Percentiles rank a stretch among this genome's conserved stretches.
Evolutionary conservation across 2,888 invertebrate genomes (phyloP).

Genomic region (Drosophila pseudotakahashii): DNA sequence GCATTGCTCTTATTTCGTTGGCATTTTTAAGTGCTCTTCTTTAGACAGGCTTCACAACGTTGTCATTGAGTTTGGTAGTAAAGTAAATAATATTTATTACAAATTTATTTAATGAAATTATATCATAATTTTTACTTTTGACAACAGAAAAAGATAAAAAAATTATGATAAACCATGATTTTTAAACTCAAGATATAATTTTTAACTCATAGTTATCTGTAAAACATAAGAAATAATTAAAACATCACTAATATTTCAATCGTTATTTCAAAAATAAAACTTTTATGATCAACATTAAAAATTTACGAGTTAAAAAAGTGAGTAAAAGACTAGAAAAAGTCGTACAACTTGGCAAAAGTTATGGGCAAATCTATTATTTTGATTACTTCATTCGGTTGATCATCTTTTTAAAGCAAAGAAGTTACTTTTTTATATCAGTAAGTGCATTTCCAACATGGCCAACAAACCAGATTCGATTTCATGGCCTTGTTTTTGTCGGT

Average conservation of each 20-base stretch:
- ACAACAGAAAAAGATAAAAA: too few relatives aligned
- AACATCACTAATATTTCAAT: background rate
- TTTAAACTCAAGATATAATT: background rate
- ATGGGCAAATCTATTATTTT: background rate
- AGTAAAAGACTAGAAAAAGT: background rate
- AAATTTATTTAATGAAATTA: too few relatives aligned
- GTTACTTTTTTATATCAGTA: background rate
- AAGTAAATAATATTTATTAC: background rate
- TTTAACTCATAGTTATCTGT: background rate
- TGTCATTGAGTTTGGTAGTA: background rate
- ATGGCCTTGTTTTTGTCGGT: slow-evolving; percentile 51
- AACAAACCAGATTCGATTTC: slow-evolving; percentile 8
- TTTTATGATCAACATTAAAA: background rate
- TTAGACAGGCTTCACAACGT: background rate
- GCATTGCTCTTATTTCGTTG: slow-evolving; percentile 54
- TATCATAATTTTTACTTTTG: too few relatives aligned
- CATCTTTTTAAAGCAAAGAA: background rate
- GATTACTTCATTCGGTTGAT: background rate
- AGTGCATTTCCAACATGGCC: slow-evolving; percentile 29
- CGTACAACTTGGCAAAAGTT: background rate
- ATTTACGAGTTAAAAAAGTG: background rate
- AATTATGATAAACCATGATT: too few relatives aligned
- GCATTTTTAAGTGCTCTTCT: slow-evolving; percentile 21
- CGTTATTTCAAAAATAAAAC: background rate
- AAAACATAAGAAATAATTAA: background rate